Evolutionary conservation across 2,888 invertebrate genomes (phyloP).

Genomic region (Polietes domitor): DNA sequence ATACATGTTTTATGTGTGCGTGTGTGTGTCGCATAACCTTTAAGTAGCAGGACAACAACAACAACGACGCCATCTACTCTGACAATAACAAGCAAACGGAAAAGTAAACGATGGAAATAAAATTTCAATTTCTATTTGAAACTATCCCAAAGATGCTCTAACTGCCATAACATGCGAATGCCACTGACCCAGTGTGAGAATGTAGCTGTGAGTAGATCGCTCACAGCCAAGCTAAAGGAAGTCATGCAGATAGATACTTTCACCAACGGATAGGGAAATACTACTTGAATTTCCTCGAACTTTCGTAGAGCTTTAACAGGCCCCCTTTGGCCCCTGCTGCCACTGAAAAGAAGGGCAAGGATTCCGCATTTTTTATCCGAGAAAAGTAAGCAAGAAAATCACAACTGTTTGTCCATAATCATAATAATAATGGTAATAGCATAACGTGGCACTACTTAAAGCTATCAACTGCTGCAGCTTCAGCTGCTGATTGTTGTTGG

Average conservation of each 20-base stretch:
- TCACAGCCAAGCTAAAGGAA: conserved; percentile 22
- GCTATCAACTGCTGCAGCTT: not conserved
- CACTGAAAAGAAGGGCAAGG: not conserved
- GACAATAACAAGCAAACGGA: not conserved
- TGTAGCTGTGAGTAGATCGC: not conserved
- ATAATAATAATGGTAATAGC: conserved; percentile 55
- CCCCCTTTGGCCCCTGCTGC: not conserved
- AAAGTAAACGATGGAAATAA: conserved; percentile 33
- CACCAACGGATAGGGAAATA: not conserved
- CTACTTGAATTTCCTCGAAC: conserved; percentile 10
- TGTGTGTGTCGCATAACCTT: not conserved
- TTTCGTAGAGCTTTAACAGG: conserved; percentile 15
- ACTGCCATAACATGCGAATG: conserved; percentile 22
- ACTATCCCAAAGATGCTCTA: conserved; percentile 29
- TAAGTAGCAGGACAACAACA: not conserved
- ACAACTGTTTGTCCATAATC: conserved; percentile 48
- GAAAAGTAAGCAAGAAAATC: conserved; percentile 17
- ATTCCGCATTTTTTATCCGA: not conserved
- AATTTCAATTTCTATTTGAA: conserved; percentile 43
- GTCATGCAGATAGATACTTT: conserved; percentile 38
- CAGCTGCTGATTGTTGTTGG: not conserved
- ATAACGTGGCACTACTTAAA: conserved; percentile 47
- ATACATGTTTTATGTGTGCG: not conserved
- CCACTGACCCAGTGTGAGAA: conserved; percentile 16
- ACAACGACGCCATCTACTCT: not conserved